A percentile compares a stretch with the other conserved stretches of the same genome.
Conservation (phyloP, 2,113 vertebrate species). For the Myodes glareolus region DNA sequence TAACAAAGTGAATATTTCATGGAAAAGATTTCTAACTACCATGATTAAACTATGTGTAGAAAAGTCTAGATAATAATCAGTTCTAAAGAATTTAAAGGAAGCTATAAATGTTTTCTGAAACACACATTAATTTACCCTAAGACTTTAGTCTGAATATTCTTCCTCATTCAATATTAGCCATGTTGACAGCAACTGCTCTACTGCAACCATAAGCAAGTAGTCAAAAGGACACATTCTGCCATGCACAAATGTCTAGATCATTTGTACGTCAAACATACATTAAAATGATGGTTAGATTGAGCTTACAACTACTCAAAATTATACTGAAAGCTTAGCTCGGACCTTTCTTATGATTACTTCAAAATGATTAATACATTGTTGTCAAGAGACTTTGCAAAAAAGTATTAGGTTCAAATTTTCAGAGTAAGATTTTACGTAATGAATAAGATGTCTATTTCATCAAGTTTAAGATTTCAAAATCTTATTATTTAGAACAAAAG, state of each 20-base stretch:
- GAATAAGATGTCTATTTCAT: conserved; percentile 2
- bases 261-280: background rate
- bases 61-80: conserved; percentile 34
- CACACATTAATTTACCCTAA: conserved; percentile 3
- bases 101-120: background rate
- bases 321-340: background rate
- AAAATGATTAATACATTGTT: background rate
- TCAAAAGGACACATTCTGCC: background rate
- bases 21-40: conserved; percentile 22
- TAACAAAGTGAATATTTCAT: background rate
- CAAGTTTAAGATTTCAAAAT: conserved; percentile 33
- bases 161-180: background rate
- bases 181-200: conserved; percentile 7
- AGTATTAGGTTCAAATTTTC: background rate
- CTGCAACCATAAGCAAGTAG: background rate
- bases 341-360: background rate
- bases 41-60: background rate
- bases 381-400: background rate
- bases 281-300: background rate
- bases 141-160: conserved; percentile 5
- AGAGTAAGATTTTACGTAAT: background rate
- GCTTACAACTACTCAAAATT: background rate
- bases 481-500: conserved; percentile 39
- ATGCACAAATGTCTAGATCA: background rate
- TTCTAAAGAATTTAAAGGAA: background rate